Percentiles rank a stretch among this genome's conserved stretches.
Evolutionary conservation across 2,888 invertebrate genomes (phyloP).

Genomic region (Xestia sexstrigata): DNA sequence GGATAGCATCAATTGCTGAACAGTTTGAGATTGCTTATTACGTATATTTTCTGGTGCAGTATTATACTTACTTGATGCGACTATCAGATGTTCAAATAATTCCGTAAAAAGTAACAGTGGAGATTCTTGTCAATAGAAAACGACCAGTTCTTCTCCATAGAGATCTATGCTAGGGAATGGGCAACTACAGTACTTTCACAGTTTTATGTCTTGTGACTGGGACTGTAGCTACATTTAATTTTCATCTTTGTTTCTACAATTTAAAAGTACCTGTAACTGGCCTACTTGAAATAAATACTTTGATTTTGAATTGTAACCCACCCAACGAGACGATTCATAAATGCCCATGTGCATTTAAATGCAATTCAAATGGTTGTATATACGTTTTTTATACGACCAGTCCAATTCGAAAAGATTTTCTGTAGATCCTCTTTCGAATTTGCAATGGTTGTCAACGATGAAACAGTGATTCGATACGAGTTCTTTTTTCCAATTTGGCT

Average conservation of each 20-base stretch:
- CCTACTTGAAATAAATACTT: too few species aligned
- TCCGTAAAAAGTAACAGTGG: neutral
- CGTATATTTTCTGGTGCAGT: conserved; percentile 1
- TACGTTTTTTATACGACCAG: neutral
- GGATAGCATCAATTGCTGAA: conserved; percentile 48
- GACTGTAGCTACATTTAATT: too few species aligned
- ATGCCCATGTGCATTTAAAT: neutral
- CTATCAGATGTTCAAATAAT: neutral
- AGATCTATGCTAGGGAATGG: too few species aligned
- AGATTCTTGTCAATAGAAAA: neutral
- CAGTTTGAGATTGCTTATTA: conserved; percentile 30
- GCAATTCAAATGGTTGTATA: neutral
- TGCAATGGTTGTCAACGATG: neutral
- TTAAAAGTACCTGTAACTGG: too few species aligned
- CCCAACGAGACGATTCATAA: neutral
- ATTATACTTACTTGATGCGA: neutral
- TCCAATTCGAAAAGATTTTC: neutral
- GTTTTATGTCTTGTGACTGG: too few species aligned
- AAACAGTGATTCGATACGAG: neutral
- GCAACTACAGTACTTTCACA: too few species aligned
- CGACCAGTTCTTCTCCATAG: too few species aligned
- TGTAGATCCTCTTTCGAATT: neutral
- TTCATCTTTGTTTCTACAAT: too few species aligned
- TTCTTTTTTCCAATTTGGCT: neutral
- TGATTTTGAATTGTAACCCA: neutral